A percentile compares a stretch with the other conserved stretches of the same genome.
Evolutionary conservation across 2,797 vertebrate species (phyloP).

Genomic region (Siniperca scherzeri): DNA sequence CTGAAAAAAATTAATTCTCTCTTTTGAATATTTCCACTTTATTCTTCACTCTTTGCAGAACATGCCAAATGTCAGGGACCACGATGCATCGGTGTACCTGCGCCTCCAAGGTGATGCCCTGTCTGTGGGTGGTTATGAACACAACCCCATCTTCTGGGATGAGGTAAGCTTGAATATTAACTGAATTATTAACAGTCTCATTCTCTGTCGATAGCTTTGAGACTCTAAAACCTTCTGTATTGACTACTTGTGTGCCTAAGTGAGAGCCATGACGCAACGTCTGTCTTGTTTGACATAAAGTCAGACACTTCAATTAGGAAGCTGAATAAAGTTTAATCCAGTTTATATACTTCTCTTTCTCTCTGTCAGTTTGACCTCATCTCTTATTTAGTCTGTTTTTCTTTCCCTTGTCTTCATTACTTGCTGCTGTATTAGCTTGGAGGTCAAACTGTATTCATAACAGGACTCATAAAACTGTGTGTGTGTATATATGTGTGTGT

Average conservation of each 20-base stretch:
- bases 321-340: slow-evolving; percentile 29
- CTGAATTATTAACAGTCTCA: background rate
- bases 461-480: background rate
- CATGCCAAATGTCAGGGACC: slow-evolving; percentile 98
- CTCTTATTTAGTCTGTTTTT: slow-evolving; percentile 23
- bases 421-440: slow-evolving; percentile 28
- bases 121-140: slow-evolving; percentile 96
- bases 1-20: background rate
- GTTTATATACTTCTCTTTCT: slow-evolving; percentile 15
- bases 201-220: slow-evolving; percentile 7
- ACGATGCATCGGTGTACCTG: slow-evolving; percentile 96
- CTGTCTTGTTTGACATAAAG: slow-evolving; percentile 17
- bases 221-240: background rate
- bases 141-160: slow-evolving; percentile 97
- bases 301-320: slow-evolving; percentile 33
- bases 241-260: background rate
- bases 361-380: slow-evolving; percentile 36
- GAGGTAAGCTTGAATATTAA: slow-evolving; percentile 85
- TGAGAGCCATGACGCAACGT: slow-evolving; percentile 18
- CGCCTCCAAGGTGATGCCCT: slow-evolving; percentile 98
- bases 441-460: slow-evolving; percentile 39
- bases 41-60: slow-evolving; percentile 84
- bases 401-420: slow-evolving; percentile 12
- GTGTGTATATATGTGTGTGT: background rate
- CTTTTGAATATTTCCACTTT: slow-evolving; percentile 15